phyloP scores from a whole-genome alignment of 2,888 invertebrate genomes.

The Cordilura impudica region DNA sequence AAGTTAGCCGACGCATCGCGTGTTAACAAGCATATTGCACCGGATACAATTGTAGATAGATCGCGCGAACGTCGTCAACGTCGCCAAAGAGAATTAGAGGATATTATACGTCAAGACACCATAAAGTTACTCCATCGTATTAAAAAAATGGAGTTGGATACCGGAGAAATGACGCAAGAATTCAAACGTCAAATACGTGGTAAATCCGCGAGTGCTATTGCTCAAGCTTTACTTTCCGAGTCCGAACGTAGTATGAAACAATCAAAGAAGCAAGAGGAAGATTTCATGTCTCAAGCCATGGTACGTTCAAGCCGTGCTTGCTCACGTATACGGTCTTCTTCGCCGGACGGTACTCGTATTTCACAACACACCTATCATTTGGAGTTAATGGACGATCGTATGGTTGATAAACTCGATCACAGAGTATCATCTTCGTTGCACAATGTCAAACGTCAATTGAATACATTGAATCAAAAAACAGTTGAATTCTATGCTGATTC shows the following conservation, averaged over 20 bases:
- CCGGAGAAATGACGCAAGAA: conserved; percentile 78
- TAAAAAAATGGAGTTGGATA: conserved; percentile 78
- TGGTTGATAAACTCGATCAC: conserved; percentile 77
- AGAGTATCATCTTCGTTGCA: conserved; percentile 76
- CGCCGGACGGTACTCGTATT: conserved; percentile 66
- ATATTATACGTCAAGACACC: conserved; percentile 79
- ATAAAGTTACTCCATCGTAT: conserved; percentile 73
- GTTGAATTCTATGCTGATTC: conserved; percentile 77
- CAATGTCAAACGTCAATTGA: conserved; percentile 77
- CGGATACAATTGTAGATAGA: conserved; percentile 78
- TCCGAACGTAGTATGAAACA: conserved; percentile 78
- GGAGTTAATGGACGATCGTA: conserved; percentile 76
- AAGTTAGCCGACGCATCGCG: conserved; percentile 80
- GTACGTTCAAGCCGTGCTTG: conserved; percentile 73
- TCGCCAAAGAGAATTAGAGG: conserved; percentile 80
- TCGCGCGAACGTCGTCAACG: conserved; percentile 77
- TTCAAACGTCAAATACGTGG: conserved; percentile 81
- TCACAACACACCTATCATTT: conserved; percentile 73
- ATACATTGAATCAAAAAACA: conserved; percentile 75
- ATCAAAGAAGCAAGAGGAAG: conserved; percentile 73
- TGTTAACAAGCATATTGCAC: conserved; percentile 77
- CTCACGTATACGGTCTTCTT: conserved; percentile 72
- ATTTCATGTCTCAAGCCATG: conserved; percentile 72
- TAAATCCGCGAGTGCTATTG: conserved; percentile 87
- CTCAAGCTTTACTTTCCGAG: conserved; percentile 82